Evolutionary conservation across 2,888 invertebrate genomes (phyloP), one percentile per base, ranked within the genome.

Genomic region (Drosophila aldrichi): DNA sequence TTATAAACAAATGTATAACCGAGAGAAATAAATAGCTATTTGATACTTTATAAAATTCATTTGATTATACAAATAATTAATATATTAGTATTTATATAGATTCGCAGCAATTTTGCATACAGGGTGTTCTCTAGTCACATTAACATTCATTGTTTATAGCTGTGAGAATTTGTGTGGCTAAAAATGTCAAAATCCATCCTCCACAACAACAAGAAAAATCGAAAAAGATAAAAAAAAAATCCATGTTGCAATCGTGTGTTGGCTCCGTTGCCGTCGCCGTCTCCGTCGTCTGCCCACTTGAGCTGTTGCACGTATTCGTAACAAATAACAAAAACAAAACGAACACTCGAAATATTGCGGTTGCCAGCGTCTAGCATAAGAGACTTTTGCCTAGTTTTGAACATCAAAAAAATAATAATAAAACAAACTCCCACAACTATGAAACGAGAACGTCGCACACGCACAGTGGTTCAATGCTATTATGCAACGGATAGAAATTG

Each of bases 191-290:
- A 59, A 70, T 73, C 52, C 52, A 22, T 36, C 49, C 52, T 52
- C 38, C 41, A 41, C 40, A 51, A 22, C 41, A 43, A 20, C 29
- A 34, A 25, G 6, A 72, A 57, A 49, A 61, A 63, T 61, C 68
- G 65, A 48, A 63, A 41, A 51, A 57, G n/a, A 41, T 48, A 38
- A 55, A 61, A 62, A 70, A 69, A 69, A 76, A 34, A 48, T 29
- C 41, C 63, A 68, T 86, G 82, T 81, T 79, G 85, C 85, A 86
- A 86, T 86, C 75, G 41, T 75, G 41, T 75, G 70, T 63, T 59
- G 49, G 18, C 49, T 34, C 14, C 48, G 29, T 29, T 8, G 29
- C 12, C 29, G 29, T 18, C 48, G 48, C 44, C 43, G 25, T 16
- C 48, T 29, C 9, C 29, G 48, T 12, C 51, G 20, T 25, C 61